Evolutionary conservation across 2,113 vertebrate genomes (phyloP), one percentile per base, ranked within the genome.

Genomic region (Taxidea taxus): DNA sequence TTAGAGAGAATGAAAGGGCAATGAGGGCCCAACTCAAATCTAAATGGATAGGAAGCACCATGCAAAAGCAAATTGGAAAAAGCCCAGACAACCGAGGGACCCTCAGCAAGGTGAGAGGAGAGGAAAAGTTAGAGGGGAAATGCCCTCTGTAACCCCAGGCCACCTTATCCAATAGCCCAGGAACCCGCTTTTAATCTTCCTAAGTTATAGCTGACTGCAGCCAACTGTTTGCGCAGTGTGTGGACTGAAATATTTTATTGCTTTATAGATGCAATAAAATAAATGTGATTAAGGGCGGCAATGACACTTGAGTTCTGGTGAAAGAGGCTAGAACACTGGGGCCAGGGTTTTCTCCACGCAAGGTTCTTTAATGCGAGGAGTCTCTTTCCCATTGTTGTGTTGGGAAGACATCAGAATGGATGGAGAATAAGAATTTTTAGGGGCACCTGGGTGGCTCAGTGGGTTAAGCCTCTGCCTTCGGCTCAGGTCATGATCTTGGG

Each of bases 251-350:
- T 49, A 66, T 70, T 92, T 95, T 97, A 98, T 97, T 87, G 94
- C 74, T 97, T 98, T 97, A 96, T 92, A 81, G 87, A 58, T 85
- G 86, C 82, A 91, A 78, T 97, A 95, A 98, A 97, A 86, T 80
- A 83, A 93, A 75, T 44, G 77, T 64, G 82, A 96, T 96, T 97
- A 95, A 89, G 94, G 64, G 21, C 80, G n/a, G 70, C 1, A 15
- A 42, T 70, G 87, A 70, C 74, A 94, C 54, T 94, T 51, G n/a
- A 60, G 64, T 58, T 60, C 64, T 84, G 60, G 80, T 47, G 64
- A 70, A 77, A 29, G n/a, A 83, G 60, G n/a, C n/a, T 51, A 25
- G 62, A 93, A 60, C 70, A 8, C 68, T 18, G 16, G 58, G 47
- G 42, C 54, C 74, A 51, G 49, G 29, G 25, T n/a, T 91, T 74